Percentiles rank a stretch among this genome's conserved stretches.
These are phyloP conservation scores for Conomelus anceps DNA, from an alignment of 2,888 invertebrate genomes.

Conservation along the genomic window DNA sequence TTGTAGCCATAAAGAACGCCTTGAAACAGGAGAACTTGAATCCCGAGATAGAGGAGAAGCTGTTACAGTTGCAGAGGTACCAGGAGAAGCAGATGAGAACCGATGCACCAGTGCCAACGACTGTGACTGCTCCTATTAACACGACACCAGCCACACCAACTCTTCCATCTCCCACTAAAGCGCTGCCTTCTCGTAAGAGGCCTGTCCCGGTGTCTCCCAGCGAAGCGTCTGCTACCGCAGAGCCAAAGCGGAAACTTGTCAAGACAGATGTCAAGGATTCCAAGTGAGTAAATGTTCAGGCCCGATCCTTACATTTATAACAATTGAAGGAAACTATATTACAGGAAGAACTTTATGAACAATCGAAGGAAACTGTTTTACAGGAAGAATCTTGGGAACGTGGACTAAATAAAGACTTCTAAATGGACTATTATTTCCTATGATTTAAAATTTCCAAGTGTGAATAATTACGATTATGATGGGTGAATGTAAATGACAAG, in stretches of 20 bases:
- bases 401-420: too few species aligned
- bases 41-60: constrained; percentile 87
- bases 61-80: constrained; percentile 78
- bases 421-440: too few species aligned
- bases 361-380: background rate
- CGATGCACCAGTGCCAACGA: constrained; percentile 35
- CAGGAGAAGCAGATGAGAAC: constrained; percentile 56
- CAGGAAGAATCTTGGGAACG: too few species aligned
- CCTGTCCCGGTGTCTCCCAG: constrained; percentile 30
- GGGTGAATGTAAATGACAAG: too few species aligned
- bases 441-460: too few species aligned
- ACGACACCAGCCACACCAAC: constrained; percentile 36
- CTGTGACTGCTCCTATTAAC: constrained; percentile 30
- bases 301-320: background rate
- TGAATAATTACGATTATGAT: too few species aligned
- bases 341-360: background rate
- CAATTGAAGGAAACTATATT: too few species aligned
- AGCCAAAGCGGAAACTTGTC: constrained; percentile 29
- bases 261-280: constrained; percentile 32
- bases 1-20: constrained; percentile 83
- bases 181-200: constrained; percentile 38
- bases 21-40: constrained; percentile 83
- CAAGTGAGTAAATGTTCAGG: constrained; percentile 32
- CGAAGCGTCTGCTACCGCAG: constrained; percentile 8
- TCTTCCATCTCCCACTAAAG: constrained; percentile 33